A percentile compares a stretch with the other conserved stretches of the same genome.
Evolutionary conservation across 1,140 invertebrate species (phyloP).

Genomic region (Drosophila carrolli): DNA sequence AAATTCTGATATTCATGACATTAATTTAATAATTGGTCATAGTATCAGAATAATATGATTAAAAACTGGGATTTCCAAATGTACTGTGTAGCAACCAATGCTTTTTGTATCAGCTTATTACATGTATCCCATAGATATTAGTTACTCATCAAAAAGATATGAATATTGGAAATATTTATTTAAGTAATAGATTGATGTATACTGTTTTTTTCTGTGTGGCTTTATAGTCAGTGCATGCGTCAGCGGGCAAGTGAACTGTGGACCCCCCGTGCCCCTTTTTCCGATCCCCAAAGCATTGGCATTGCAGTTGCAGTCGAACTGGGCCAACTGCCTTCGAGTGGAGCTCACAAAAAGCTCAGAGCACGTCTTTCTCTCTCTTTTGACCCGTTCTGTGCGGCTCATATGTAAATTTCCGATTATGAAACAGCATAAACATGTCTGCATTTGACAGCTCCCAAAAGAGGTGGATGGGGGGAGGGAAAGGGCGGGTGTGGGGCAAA

Average conservation of each 20-base stretch:
- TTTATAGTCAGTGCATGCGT: slow-evolving; percentile 23
- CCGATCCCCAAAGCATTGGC: slow-evolving; percentile 6
- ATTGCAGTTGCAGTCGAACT: slow-evolving; percentile 46
- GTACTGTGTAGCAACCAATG: no score
- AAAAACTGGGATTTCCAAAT: no score
- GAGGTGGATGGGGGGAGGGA: background rate
- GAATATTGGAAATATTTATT: no score
- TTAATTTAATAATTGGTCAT: no score
- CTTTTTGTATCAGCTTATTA: no score
- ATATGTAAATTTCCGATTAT: slow-evolving; percentile 81
- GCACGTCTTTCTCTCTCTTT: slow-evolving; percentile 14
- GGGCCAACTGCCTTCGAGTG: slow-evolving; percentile 37
- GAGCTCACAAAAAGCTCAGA: slow-evolving; percentile 12
- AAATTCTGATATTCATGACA: no score
- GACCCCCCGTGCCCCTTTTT: slow-evolving; percentile 13
- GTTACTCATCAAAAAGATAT: no score
- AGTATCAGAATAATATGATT: background rate
- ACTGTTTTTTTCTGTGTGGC: background rate
- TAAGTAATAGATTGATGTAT: background rate
- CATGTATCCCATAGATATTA: no score
- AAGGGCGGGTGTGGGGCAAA: slow-evolving; percentile 33
- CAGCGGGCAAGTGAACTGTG: slow-evolving; percentile 47
- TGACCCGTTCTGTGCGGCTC: slow-evolving; percentile 23
- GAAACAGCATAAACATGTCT: slow-evolving; percentile 70
- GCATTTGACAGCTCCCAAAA: slow-evolving; percentile 38